Evolutionary conservation across 2,113 vertebrate genomes (phyloP), one percentile per base, ranked within the genome.

Genomic region (Percina caprodes): DNA sequence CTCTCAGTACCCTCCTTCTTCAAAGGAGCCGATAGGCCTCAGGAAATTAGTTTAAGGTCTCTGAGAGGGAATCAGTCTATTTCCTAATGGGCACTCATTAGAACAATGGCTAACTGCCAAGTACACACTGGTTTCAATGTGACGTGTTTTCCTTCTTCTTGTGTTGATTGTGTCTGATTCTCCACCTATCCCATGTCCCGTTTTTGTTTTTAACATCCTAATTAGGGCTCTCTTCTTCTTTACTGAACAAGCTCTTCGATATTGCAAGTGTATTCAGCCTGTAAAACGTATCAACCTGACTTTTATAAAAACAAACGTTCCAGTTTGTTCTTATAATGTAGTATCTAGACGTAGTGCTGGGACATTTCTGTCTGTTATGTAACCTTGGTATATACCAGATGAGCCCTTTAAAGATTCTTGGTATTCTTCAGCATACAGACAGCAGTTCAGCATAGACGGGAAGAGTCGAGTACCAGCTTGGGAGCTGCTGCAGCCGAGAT

Each of bases 11-110:
- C 30, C 55, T 77, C 88, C 45, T 89, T 66, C 92, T 95, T 92
- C 91, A 95, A 93, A 93, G 84, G 83, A 84, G 88, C 73, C n/a
- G 39, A 33, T 51, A 73, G 62, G 77, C 79, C 75, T 76, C 93
- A 93, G 95, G 95, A 96, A 95, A 95, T 93, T 93, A 55, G 91
- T 91, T 94, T 91, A 92, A 93, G 91, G 86, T 80, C 79, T 91
- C 83, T 85, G 65, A 85, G 77, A 93, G 82, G 82, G 90, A 92
- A 93, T 88, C 82, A 74, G 88, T 94, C 85, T 82, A 85, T 94
- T 94, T 94, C 91, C 92, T 93, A 94, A 91, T 89, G 91, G 91
- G 72, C 61, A 52, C 91, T 90, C 82, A 92, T 92, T 92, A 92
- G 91, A 87, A 89, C 88, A 79, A 68, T 91, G 91, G 87, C 84